Percentiles rank a stretch among this genome's conserved stretches.
phyloP scores from a whole-genome alignment of 2,797 vertebrate species.

The Hippocampus kuda region DNA sequence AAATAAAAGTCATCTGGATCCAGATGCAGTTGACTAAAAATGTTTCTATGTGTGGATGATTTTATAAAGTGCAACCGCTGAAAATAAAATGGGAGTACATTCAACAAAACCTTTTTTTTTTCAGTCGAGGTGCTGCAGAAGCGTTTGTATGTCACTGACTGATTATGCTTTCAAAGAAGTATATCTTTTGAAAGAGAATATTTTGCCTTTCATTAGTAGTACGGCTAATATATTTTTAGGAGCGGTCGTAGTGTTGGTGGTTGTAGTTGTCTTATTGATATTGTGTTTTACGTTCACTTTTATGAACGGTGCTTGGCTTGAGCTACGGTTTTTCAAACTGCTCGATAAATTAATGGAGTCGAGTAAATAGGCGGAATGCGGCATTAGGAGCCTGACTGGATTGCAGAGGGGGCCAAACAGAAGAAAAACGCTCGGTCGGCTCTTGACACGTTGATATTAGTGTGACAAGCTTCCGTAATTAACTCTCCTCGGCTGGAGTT shows the following conservation, averaged over 20 bases:
- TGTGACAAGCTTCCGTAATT: constrained; percentile 1
- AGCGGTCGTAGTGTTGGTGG: not conserved
- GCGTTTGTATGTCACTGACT: no score
- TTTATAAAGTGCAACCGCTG: no score
- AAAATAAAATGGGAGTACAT: no score
- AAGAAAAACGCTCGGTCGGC: not conserved
- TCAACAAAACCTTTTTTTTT: no score
- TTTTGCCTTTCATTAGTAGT: not conserved
- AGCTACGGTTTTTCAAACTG: not conserved
- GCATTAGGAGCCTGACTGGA: not conserved
- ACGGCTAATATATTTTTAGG: no score
- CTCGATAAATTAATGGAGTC: not conserved
- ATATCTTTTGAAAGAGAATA: not conserved
- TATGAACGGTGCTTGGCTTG: not conserved
- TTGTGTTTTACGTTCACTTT: not conserved
- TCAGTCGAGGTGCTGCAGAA: no score
- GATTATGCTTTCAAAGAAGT: no score
- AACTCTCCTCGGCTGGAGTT: not conserved
- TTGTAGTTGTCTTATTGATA: not conserved
- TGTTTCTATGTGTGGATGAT: no score
- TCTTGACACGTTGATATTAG: not conserved
- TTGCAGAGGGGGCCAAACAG: not conserved
- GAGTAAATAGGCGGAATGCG: not conserved
- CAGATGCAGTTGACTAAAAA: no score
- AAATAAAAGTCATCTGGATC: no score